Evolutionary conservation across 2,113 vertebrate species (phyloP).

Genomic region (Sminthopsis crassicaudata): DNA sequence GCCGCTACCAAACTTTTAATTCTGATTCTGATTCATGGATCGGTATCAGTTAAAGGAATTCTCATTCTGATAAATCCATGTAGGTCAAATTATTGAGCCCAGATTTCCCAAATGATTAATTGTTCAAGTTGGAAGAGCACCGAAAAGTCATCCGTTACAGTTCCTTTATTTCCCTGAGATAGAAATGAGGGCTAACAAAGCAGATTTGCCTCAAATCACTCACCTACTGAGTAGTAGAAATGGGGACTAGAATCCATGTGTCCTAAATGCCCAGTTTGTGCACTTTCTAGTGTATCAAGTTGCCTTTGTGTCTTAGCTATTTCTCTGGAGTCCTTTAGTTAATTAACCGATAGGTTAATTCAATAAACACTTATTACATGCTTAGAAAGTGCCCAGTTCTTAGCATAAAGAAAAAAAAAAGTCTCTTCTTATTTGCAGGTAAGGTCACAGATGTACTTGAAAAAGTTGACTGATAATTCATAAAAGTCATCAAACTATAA

Average conservation of each 20-base stretch:
- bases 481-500: neutral
- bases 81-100: too few relatives aligned
- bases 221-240: neutral
- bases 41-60: neutral
- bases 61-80: neutral
- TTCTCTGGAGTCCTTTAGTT: neutral
- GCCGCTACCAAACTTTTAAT: neutral
- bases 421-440: neutral
- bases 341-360: neutral
- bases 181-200: neutral
- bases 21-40: neutral
- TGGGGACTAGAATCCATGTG: neutral
- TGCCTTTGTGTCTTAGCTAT: neutral
- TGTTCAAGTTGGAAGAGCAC: neutral
- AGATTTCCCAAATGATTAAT: neutral
- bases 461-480: slow-evolving; percentile 19
- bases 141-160: neutral
- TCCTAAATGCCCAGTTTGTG: neutral
- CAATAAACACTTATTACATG: neutral
- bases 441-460: neutral
- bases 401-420: slow-evolving; percentile 4
- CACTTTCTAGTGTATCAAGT: too few relatives aligned
- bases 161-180: neutral
- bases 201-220: neutral
- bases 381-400: neutral